Percentiles rank a stretch among this genome's conserved stretches.
Conservation (phyloP, 2,888 invertebrate genomes). For the Tetranychus truncatus region DNA sequence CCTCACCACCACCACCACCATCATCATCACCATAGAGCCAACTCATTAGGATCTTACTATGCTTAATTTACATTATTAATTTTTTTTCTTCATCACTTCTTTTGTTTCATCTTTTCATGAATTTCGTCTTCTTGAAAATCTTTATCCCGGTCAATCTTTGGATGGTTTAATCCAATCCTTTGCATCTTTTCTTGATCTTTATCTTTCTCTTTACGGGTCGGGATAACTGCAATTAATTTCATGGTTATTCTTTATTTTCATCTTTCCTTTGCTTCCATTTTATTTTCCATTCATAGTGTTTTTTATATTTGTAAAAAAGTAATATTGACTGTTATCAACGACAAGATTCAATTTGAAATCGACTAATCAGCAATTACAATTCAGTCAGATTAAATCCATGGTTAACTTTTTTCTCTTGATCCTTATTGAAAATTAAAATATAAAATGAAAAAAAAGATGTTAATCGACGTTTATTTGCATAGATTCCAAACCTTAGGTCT, state of each 20-base stretch:
- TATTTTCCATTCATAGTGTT: background rate
- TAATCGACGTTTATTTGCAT: no score
- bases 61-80: background rate
- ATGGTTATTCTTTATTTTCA: background rate
- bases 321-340: background rate
- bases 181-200: background rate
- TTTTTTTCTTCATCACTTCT: background rate
- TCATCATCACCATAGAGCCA: slow-evolving; percentile 14
- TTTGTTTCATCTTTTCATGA: background rate
- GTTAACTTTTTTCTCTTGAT: background rate
- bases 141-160: no score
- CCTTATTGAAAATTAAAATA: no score
- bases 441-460: no score
- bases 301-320: background rate
- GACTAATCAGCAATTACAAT: background rate
- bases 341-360: background rate
- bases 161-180: background rate
- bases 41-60: slow-evolving; percentile 7
- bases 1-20: slow-evolving; percentile 18
- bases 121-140: background rate
- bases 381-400: background rate
- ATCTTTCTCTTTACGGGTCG: background rate
- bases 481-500: no score
- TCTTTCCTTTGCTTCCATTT: background rate
- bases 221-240: background rate